A percentile compares a stretch with the other conserved stretches of the same genome.
Evolutionary conservation across 2,888 invertebrate genomes (phyloP).

Genomic region (Chrysomela aeneicollis): DNA sequence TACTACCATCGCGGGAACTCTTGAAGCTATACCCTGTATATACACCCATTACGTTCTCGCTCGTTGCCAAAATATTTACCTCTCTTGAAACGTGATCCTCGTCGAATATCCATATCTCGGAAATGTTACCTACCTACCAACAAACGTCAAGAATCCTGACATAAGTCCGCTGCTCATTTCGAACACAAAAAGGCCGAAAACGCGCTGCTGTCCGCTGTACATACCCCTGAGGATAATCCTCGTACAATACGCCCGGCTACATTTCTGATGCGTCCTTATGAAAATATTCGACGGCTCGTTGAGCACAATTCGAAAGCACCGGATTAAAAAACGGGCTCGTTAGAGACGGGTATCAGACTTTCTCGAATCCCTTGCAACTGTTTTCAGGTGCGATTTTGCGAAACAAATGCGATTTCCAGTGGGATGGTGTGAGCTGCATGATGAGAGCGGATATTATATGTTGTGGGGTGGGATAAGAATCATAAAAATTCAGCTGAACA

Average conservation of each 20-base stretch:
- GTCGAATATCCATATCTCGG: constrained; percentile 2
- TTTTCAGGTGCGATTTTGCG: constrained; percentile 31
- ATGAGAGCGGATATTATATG: background rate
- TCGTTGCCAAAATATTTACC: constrained; percentile 10
- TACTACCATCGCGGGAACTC: too few species aligned
- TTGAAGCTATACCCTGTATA: background rate
- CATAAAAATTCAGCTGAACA: background rate
- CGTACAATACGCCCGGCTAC: constrained; percentile 30
- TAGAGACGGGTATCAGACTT: constrained; percentile 20
- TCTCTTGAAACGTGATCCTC: background rate
- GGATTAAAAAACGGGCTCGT: constrained; percentile 22
- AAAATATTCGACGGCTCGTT: constrained; percentile 35
- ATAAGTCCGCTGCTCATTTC: constrained; percentile 33
- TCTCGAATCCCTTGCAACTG: constrained; percentile 20
- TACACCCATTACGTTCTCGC: background rate
- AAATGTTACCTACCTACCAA: constrained; percentile 25
- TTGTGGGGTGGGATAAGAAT: background rate
- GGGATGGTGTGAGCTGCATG: background rate
- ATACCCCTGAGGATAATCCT: constrained; percentile 28
- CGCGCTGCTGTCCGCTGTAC: constrained; percentile 24
- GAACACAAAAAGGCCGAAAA: constrained; percentile 25
- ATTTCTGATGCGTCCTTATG: constrained; percentile 29
- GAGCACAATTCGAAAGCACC: constrained; percentile 29
- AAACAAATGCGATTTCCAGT: constrained; percentile 29
- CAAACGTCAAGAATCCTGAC: constrained; percentile 31